These are phyloP conservation scores for Anadara kagoshimensis DNA, from an alignment of 1,140 invertebrate species.

Conservation along the genomic window DNA sequence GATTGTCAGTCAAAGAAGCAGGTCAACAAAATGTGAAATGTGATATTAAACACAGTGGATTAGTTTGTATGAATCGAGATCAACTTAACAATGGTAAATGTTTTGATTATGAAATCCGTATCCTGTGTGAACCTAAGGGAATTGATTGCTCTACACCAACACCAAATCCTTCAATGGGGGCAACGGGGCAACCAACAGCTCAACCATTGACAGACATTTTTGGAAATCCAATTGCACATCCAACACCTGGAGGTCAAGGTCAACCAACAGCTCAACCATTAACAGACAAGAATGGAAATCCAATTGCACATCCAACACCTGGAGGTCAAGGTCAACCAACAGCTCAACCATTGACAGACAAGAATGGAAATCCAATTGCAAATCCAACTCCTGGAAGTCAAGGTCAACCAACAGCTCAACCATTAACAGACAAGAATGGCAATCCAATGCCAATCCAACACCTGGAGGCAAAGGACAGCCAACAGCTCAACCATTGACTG, in stretches of 20 bases:
- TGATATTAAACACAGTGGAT: conserved; percentile 80
- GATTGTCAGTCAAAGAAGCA: conserved; percentile 31
- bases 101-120: conserved; percentile 83
- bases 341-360: conserved; percentile 9
- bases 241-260: conserved; percentile 7
- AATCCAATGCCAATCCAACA: conserved; percentile 1
- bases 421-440: conserved; percentile 1
- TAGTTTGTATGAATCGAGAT: conserved; percentile 78
- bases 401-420: conserved; percentile 14
- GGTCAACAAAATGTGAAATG: conserved; percentile 80
- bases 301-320: conserved; percentile 10
- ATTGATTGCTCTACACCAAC: conserved; percentile 42
- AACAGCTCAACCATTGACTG: conserved; percentile 10
- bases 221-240: conserved; percentile 19
- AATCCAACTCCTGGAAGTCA: conserved; percentile 2
- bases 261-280: conserved; percentile 14
- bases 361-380: conserved; percentile 14
- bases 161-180: conserved; percentile 10
- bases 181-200: conserved; percentile 15
- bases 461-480: conserved; percentile 13
- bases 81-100: conserved; percentile 60
- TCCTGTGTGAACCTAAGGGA: conserved; percentile 77
- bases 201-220: conserved; percentile 23
- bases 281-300: conserved; percentile 24
- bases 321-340: conserved; percentile 19